phyloP scores from a whole-genome alignment of 2,113 vertebrate genomes.

The Ophthalmolycus amberensis region DNA sequence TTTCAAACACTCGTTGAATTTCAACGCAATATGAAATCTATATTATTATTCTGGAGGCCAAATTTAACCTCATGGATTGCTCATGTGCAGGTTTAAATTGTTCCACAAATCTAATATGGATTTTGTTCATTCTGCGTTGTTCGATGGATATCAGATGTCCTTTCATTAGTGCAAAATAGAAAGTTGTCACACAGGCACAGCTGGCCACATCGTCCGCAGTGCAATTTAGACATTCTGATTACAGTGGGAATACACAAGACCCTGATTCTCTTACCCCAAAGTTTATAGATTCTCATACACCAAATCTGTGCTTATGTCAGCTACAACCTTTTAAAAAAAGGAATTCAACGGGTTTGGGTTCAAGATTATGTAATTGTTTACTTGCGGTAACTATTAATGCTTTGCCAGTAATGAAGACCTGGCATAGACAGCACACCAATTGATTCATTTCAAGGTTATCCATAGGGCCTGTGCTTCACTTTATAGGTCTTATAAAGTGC shows the following conservation, averaged over 20 bases:
- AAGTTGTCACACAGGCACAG: conserved; percentile 8
- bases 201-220: not conserved
- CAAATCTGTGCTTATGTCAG: not conserved
- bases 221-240: not conserved
- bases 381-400: not conserved
- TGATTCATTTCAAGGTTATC: too few species aligned
- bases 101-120: conserved; percentile 3
- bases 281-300: not conserved
- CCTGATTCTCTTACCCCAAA: not conserved
- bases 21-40: not conserved
- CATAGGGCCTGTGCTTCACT: not conserved
- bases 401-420: not conserved
- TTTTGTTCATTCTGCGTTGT: not conserved
- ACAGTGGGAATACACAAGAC: not conserved
- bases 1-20: not conserved
- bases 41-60: not conserved
- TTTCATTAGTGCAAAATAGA: not conserved
- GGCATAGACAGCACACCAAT: too few species aligned
- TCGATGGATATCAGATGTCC: not conserved
- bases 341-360: not conserved
- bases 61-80: not conserved
- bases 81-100: not conserved
- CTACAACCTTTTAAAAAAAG: not conserved
- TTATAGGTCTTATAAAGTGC: not conserved
- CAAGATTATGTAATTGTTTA: not conserved